Evolutionary conservation across 2,888 invertebrate species (phyloP).

Genomic region (Isotomurus palustris): DNA sequence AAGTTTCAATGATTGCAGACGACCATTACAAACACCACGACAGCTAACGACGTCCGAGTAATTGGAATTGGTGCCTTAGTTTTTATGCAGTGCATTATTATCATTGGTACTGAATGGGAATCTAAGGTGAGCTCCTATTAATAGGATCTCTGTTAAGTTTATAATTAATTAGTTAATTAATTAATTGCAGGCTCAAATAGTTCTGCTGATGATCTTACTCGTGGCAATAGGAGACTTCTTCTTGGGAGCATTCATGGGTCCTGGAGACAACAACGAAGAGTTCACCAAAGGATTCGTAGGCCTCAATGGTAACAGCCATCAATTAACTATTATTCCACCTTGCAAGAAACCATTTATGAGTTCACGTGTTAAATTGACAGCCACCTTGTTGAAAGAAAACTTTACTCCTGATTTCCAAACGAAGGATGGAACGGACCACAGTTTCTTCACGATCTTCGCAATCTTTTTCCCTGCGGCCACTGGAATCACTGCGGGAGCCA

Average conservation of each 20-base stretch:
- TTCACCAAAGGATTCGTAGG: slow-evolving; percentile 80
- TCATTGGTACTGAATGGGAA: slow-evolving; percentile 97
- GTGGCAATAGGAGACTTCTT: slow-evolving; percentile 83
- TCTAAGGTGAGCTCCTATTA: slow-evolving; percentile 66
- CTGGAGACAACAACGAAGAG: slow-evolving; percentile 63
- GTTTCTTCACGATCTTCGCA: slow-evolving; percentile 57
- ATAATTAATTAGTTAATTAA: background rate
- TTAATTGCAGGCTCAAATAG: slow-evolving; percentile 70
- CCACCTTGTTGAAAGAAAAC: slow-evolving; percentile 45
- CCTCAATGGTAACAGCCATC: slow-evolving; percentile 63
- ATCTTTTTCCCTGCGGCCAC: slow-evolving; percentile 61
- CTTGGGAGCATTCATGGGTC: slow-evolving; percentile 80
- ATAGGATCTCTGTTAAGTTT: too few species aligned
- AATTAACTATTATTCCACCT: background rate
- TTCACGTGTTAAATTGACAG: slow-evolving; percentile 14
- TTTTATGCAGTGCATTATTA: slow-evolving; percentile 49
- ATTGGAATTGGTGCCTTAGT: slow-evolving; percentile 59
- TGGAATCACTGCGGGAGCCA: slow-evolving; percentile 54
- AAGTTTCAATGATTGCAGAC: background rate
- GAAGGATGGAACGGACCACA: slow-evolving; percentile 48
- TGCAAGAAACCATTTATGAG: too few species aligned
- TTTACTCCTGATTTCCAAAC: slow-evolving; percentile 45
- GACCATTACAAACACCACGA: background rate
- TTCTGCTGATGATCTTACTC: slow-evolving; percentile 72
- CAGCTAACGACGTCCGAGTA: slow-evolving; percentile 70